Evolutionary conservation across 2,113 vertebrate species (phyloP).

Genomic region (Pelvicachromis taeniatus): DNA sequence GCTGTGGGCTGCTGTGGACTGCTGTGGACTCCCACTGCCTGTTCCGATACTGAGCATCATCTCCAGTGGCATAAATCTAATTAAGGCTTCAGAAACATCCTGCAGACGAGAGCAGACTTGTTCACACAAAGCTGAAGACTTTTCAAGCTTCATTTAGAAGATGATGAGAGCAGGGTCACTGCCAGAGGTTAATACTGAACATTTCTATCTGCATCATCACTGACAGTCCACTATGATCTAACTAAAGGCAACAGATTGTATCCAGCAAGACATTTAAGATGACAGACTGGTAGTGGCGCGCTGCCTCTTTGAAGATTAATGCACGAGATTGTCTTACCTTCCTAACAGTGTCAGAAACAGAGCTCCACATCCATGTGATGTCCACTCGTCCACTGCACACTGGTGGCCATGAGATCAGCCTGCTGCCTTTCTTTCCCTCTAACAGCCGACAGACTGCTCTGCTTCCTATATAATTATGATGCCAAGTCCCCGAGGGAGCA

Average conservation of each 20-base stretch:
- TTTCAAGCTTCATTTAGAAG: not conserved
- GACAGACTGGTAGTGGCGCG: not conserved
- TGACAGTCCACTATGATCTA: not conserved
- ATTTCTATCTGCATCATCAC: not conserved
- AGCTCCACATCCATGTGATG: constrained; percentile 14
- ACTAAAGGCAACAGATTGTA: not conserved
- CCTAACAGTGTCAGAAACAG: constrained; percentile 3
- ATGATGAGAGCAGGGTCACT: not conserved
- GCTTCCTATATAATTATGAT: constrained; percentile 55
- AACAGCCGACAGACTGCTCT: constrained; percentile 28
- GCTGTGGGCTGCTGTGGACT: too few species aligned
- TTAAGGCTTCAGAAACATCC: not conserved
- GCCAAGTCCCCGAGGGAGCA: constrained; percentile 43
- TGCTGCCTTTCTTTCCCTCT: constrained; percentile 22
- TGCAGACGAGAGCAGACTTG: not conserved
- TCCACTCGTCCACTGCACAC: not conserved
- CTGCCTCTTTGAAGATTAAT: not conserved
- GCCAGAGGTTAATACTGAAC: not conserved
- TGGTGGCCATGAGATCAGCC: not conserved
- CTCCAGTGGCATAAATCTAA: not conserved
- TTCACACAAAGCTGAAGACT: not conserved
- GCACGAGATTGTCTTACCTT: constrained; percentile 42
- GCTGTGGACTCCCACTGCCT: not conserved
- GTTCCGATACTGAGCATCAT: not conserved
- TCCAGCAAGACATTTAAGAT: not conserved